Evolutionary conservation across 1,140 invertebrate genomes (phyloP).

Genomic region (Aphis gossypii): DNA sequence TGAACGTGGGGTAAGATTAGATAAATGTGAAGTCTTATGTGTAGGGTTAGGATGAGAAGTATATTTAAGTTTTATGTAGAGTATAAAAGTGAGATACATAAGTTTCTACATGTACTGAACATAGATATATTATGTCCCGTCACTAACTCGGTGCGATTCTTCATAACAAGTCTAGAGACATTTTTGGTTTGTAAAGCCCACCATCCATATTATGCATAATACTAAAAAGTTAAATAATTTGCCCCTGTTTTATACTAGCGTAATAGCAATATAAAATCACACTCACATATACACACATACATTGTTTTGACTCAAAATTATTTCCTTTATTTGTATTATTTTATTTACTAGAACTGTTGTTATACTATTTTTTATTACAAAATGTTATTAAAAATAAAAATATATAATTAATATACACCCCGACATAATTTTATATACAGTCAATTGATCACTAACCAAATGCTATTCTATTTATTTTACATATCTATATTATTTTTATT

Average conservation of each 20-base stretch:
- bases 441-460: background rate
- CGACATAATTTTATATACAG: no score
- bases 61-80: background rate
- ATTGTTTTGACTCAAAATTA: background rate
- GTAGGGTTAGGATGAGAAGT: background rate
- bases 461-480: background rate
- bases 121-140: background rate
- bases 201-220: background rate
- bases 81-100: background rate
- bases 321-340: background rate
- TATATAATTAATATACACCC: no score
- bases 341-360: background rate
- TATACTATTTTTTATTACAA: background rate
- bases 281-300: background rate
- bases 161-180: background rate
- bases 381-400: background rate
- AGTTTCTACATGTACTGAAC: background rate
- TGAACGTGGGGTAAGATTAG: background rate
- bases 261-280: background rate
- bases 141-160: background rate
- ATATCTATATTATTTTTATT: no score
- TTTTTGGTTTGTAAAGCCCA: background rate
- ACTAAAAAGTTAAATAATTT: constrained; percentile 15
- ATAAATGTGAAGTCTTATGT: background rate
- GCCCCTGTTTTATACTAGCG: background rate